These are phyloP conservation scores for Lottia scabra DNA, from an alignment of 2,888 invertebrate species.

Conservation along the genomic window DNA sequence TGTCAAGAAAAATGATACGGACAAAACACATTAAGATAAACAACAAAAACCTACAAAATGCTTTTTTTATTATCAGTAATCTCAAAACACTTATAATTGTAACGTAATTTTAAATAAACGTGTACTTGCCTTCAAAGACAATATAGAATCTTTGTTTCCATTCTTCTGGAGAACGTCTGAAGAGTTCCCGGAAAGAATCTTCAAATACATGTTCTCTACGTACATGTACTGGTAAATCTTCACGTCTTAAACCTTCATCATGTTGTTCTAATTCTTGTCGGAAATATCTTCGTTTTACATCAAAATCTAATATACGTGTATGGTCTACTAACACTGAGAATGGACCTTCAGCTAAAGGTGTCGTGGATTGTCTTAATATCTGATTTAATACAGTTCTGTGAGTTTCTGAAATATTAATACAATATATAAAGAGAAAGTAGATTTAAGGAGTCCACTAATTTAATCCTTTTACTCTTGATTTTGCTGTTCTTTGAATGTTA, in stretches of 20 bases:
- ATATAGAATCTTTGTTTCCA: conserved; percentile 94
- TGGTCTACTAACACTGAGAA: conserved; percentile 90
- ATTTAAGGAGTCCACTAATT: no score
- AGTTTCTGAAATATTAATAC: conserved; percentile 74
- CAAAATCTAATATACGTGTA: conserved; percentile 88
- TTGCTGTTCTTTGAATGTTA: no score
- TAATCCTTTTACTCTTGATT: no score
- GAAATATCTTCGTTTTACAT: conserved; percentile 88
- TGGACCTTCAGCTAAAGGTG: conserved; percentile 85
- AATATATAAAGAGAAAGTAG: no score
- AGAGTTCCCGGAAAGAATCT: conserved; percentile 88
- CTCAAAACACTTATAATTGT: no score
- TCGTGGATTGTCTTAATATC: conserved; percentile 80
- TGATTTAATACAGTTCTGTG: conserved; percentile 90
- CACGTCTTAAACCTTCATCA: conserved; percentile 76
- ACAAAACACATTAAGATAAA: no score
- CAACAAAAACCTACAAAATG: no score
- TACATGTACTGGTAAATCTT: conserved; percentile 89
- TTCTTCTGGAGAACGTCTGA: conserved; percentile 84
- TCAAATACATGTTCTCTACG: conserved; percentile 87
- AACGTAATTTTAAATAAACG: background rate
- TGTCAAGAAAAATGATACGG: no score
- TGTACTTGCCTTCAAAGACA: conserved; percentile 83
- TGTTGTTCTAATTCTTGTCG: conserved; percentile 86
- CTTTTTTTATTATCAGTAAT: no score